Evolutionary conservation across 2,888 invertebrate species (phyloP).

Genomic region (Heliothis peltigera): DNA sequence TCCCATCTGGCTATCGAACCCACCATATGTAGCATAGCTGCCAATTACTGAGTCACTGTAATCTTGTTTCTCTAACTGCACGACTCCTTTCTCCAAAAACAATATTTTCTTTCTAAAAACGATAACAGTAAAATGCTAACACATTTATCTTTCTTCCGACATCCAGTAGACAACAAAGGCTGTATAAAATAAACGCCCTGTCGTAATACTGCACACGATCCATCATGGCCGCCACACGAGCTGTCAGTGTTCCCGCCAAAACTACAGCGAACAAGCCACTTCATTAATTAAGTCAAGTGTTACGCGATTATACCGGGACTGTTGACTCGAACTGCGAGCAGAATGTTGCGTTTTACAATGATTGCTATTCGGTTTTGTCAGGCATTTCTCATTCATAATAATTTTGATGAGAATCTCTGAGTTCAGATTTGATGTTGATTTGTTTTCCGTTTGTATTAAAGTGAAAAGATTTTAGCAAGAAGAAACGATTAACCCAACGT

Average conservation of each 20-base stretch:
- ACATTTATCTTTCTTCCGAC: not conserved
- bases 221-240: conserved; percentile 66
- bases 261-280: conserved; percentile 62
- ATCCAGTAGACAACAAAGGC: not conserved
- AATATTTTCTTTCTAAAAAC: not conserved
- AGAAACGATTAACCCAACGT: not conserved
- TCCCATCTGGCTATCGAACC: not conserved
- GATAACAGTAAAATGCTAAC: not conserved
- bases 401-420: conserved; percentile 20
- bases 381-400: conserved; percentile 22
- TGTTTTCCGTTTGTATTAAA: too few species aligned
- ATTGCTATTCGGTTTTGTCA: conserved; percentile 41
- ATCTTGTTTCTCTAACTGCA: too few species aligned
- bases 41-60: not conserved
- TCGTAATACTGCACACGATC: conserved; percentile 54
- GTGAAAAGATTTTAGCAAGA: not conserved
- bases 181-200: conserved; percentile 12
- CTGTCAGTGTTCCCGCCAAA: conserved; percentile 63
- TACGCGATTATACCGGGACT: conserved; percentile 43
- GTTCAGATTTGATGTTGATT: too few species aligned
- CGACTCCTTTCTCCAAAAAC: not conserved
- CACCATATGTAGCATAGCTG: not conserved
- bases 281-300: conserved; percentile 67
- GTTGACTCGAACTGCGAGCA: conserved; percentile 31
- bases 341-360: conserved; percentile 30